Evolutionary conservation across 2,888 invertebrate species (phyloP), one percentile per base, ranked within the genome.

Genomic region (Molorchus minor): DNA sequence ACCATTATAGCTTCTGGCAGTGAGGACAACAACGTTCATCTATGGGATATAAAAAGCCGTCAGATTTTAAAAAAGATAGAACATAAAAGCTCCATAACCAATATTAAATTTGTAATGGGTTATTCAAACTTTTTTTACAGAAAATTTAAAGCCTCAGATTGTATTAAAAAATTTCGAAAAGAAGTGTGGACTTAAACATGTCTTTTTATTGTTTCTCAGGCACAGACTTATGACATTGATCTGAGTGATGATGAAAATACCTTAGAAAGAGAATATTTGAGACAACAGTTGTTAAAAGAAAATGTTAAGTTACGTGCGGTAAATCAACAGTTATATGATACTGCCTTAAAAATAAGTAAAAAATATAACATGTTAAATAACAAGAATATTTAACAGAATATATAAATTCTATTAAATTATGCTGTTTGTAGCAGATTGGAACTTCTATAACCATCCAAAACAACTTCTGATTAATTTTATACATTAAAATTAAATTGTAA

Each of bases 21-120:
- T 0, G 84, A 86, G 61, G 93, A 93, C 80, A 86, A 86, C 45
- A 85, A 84, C 58, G 88, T 94, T 0, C 86, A 88, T 65, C 75
- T 94, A 16, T 96, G 96, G 95, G 90, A 95, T 69, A 86, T 94
- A 54, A 81, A 82, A 3, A 94, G 92, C 76, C 84, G 86, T 58
- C 92, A 94, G 76, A 86, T 91, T 45, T 77, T 92, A 2, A 85
- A 88, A 67, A 87, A 84, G 44, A 82, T 93, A 65, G 80, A 84
- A 35, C 91, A 91, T 68, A 92, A 90, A 79, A 92, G 91, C n/a
- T 78, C 86, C 0, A 82, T 94, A 0, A 90, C 88, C 0, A 92
- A 93, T 80, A 84, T 90, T 1, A 84, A 84, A 57, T 88, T 92
- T 72, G 83, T 86, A 0, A 75, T 86, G 1, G 86, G 86, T 25